A percentile compares a stretch with the other conserved stretches of the same genome.
phyloP scores from a whole-genome alignment of 2,113 vertebrate species.

The Oxyruncus cristatus region DNA sequence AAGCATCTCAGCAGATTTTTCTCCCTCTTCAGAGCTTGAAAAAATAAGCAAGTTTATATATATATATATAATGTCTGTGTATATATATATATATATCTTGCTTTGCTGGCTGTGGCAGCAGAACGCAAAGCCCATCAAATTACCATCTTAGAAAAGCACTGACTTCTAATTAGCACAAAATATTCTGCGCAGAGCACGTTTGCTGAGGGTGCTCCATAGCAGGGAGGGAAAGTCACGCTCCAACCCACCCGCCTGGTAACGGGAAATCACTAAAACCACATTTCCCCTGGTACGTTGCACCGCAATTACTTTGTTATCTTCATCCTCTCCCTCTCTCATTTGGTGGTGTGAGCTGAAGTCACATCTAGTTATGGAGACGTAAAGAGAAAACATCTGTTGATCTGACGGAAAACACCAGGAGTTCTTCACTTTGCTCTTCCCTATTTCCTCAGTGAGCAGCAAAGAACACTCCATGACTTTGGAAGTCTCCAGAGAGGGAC shows the following conservation, averaged over 20 bases:
- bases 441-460: neutral
- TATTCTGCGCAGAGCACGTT: neutral
- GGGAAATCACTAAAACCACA: neutral
- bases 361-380: neutral
- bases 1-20: neutral
- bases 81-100: neutral
- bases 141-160: neutral
- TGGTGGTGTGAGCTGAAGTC: neutral
- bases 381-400: neutral
- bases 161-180: constrained; percentile 49
- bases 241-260: neutral
- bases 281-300: neutral
- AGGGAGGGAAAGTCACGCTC: neutral
- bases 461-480: neutral
- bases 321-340: neutral
- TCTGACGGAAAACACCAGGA: neutral
- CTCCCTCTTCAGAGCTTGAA: neutral
- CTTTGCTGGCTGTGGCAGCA: neutral
- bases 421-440: neutral
- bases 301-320: constrained; percentile 36
- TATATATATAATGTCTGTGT: no score
- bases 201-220: neutral
- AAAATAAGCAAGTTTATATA: neutral
- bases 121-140: constrained; percentile 29
- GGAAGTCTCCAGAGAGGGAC: neutral